Base-by-base conservation (phyloP, 2,113 vertebrate genomes). In the Lucifuga dentata region DNA sequence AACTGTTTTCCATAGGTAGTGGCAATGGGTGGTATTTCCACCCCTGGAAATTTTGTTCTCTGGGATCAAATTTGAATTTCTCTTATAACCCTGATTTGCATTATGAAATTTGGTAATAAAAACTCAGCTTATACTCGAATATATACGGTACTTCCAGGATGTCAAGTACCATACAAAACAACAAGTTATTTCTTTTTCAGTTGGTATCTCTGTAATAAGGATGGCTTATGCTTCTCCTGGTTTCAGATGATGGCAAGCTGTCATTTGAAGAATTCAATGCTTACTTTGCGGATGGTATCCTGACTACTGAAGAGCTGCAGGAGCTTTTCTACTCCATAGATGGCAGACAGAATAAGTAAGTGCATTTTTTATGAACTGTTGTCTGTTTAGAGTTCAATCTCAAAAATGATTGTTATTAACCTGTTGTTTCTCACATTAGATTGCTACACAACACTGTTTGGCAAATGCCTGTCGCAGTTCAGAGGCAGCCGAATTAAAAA, bases 221-320 rank as follows among this genome's bases (percentile, higher is more conserved):
- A 33, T 8, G 5, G 2, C 5, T 2, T 17, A 7, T 20, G 16
- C 36, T n/a, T 50, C 15, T 8, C 58, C 44, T 86, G 64, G 17
- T 78, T 80, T 67, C 90, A 98, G 97, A 99, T 87, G 97, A 98
- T 16, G 97, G 97, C 35, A 98, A 98, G 78, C 91, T 98, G 73
- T 97, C 96, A 8, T 97, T 99, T 78, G 95, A 97, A n/a, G 96
- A 99, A 88, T 99, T 99, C 91, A 96, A 97, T 86, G 92, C 95
- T 39, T 99, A 96, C 82, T 98, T 98, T 16, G 90, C 96, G 0
- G 97, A 98, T 35, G 96, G 95, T 50, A 95, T 99, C 85, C 94
- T 99, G 69, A 97, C 95, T 11, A 93, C 94, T 0, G 92, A 93
- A 52, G 96, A 98, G 89, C 93, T 99, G 51, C 94, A 90, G 85